These are phyloP conservation scores for Gasterosteus nipponicus DNA, from an alignment of 2,113 vertebrate genomes.

Conservation along the genomic window DNA sequence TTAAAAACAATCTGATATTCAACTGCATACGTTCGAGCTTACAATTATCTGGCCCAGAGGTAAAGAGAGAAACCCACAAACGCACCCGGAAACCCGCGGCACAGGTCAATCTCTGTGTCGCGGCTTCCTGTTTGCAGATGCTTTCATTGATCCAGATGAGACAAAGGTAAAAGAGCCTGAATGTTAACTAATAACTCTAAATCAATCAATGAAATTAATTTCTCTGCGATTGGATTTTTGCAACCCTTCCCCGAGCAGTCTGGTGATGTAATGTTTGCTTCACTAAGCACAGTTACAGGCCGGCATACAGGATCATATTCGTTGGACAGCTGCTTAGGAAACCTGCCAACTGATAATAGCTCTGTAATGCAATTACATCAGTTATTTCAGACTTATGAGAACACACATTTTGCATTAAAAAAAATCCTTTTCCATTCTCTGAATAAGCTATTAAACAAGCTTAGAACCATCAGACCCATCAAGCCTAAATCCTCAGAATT, in stretches of 20 bases:
- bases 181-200: slow-evolving; percentile 9
- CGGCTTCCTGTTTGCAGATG: slow-evolving; percentile 15
- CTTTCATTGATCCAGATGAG: slow-evolving; percentile 12
- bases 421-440: slow-evolving; percentile 48
- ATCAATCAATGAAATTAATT: slow-evolving; percentile 8
- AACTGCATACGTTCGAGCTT: neutral
- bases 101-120: neutral
- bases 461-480: slow-evolving; percentile 66
- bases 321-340: slow-evolving; percentile 55
- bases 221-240: slow-evolving; percentile 10
- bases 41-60: neutral
- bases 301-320: slow-evolving; percentile 37
- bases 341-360: slow-evolving; percentile 66
- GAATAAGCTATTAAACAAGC: slow-evolving; percentile 69
- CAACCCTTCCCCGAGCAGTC: slow-evolving; percentile 1
- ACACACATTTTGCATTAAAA: slow-evolving; percentile 47
- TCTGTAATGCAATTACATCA: slow-evolving; percentile 67
- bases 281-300: neutral
- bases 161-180: slow-evolving; percentile 9
- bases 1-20: neutral
- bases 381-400: slow-evolving; percentile 63
- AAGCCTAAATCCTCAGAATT: slow-evolving; percentile 64
- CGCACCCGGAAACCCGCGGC: neutral
- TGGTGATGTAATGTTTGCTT: slow-evolving; percentile 25
- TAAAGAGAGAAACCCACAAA: neutral